Percentiles rank a stretch among this genome's conserved stretches.
Evolutionary conservation across 2,113 vertebrate species (phyloP).

Genomic region (Canis aureus): DNA sequence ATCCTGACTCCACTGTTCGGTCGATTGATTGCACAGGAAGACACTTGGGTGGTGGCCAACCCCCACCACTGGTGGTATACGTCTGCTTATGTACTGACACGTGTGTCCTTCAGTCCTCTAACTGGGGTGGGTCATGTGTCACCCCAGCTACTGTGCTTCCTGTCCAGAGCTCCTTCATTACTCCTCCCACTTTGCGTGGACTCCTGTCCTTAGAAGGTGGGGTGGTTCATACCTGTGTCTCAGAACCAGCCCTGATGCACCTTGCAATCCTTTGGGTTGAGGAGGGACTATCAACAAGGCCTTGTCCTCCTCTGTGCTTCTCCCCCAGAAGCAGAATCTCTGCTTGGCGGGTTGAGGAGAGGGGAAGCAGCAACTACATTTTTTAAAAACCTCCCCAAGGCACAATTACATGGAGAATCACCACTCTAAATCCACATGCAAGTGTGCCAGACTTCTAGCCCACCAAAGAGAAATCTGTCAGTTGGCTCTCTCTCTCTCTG

Average conservation of each 20-base stretch:
- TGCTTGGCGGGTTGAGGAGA: neutral
- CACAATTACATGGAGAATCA: neutral
- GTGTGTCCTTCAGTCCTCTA: neutral
- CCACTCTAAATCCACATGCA: neutral
- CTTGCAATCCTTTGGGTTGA: neutral
- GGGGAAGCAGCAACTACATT: too few relatives aligned
- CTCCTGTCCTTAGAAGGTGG: neutral
- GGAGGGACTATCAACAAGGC: neutral
- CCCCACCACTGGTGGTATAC: neutral
- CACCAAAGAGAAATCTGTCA: neutral
- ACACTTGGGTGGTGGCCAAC: accelerated
- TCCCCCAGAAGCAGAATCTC: neutral
- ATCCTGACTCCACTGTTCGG: neutral
- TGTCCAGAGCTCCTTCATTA: neutral
- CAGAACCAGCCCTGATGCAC: neutral
- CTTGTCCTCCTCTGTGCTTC: neutral
- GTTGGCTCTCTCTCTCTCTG: neutral
- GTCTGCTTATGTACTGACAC: neutral
- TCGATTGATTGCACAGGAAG: neutral
- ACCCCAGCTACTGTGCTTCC: neutral
- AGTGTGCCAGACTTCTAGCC: neutral
- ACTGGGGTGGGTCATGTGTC: neutral
- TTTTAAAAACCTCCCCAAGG: neutral
- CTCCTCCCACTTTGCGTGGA: neutral
- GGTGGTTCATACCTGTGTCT: neutral